Base-by-base conservation (phyloP, 2,113 vertebrate species). In the Thinocorus orbignyianus region DNA sequence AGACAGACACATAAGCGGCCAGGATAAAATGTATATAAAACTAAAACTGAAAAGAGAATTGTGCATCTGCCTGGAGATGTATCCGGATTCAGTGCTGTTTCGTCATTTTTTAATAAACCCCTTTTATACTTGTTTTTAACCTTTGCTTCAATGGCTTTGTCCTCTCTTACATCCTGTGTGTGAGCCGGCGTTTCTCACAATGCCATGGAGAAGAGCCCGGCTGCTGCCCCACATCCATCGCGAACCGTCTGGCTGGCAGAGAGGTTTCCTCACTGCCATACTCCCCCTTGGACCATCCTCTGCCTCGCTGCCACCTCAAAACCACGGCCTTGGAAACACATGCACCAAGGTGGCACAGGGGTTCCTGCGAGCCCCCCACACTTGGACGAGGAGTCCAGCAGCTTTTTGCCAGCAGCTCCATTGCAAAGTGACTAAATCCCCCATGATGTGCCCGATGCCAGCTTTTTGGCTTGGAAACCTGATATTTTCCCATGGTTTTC, bases 341-440 rank as follows among this genome's bases (percentile, higher is more conserved):
- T 0, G 1, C 54, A 49, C 25, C 1, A 1, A 6, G 19, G 13
- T 30, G 49, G 68, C 48, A 77, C 13, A 1, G 1, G 17, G 54
- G 35, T n/a, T 55, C 28, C 64, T 8, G 33, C 0, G 1, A 83
- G n/a, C 11, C 37, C 57, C n/a, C 20, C 0, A 0, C 39, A 3
- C 54, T 85, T 85, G 11, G 3, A 33, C 65, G 28, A 64, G 20
- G 17, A 88, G 19, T 16, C 44, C 55, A 60, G 30, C 18, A 73
- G 41, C 60, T 8, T 92, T 58, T 57, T 60, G 39, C 61, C 17
- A 9, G 70, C 74, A 88, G 44, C 35, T 60, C 72, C 2, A 1
- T 52, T 82, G 57, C 76, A 60, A 83, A 88, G 62, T 30, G 48
- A 91, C 81, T 66, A 60, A 95, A 81, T 46, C 17, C 65, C 33